Percentiles rank a stretch among this genome's conserved stretches.
These are phyloP conservation scores for Coturnix japonica DNA, from an alignment of 2,113 vertebrate species.

Conservation along the genomic window DNA sequence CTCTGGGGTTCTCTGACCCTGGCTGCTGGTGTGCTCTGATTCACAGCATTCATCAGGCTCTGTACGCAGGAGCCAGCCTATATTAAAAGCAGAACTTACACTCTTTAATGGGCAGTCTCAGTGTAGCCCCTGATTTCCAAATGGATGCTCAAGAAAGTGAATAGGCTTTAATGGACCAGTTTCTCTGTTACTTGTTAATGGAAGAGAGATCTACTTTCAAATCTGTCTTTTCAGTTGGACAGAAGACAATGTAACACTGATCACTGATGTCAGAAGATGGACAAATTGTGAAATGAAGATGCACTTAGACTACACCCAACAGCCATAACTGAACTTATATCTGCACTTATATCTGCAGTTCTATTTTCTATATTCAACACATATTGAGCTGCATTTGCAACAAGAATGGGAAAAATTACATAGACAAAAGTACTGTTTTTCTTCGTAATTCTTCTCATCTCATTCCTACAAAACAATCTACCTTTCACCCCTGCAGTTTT, in stretches of 20 bases:
- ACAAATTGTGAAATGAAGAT: background rate
- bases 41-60: background rate
- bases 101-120: background rate
- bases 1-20: background rate
- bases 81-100: background rate
- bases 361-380: background rate
- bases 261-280: background rate
- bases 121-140: slow-evolving; percentile 6
- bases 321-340: background rate
- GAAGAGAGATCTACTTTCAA: background rate
- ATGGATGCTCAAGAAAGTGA: slow-evolving; percentile 6
- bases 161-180: background rate
- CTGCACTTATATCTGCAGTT: background rate
- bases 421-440: background rate
- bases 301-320: background rate
- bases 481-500: background rate
- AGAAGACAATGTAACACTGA: background rate
- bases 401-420: background rate
- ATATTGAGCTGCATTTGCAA: background rate
- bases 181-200: background rate
- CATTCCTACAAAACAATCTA: slow-evolving; percentile 36
- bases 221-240: background rate
- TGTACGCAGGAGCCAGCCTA: background rate
- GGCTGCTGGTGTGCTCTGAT: background rate
- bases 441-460: background rate